A percentile compares a stretch with the other conserved stretches of the same genome.
Conservation (phyloP, 2,113 vertebrate species). For the Parus major region DNA sequence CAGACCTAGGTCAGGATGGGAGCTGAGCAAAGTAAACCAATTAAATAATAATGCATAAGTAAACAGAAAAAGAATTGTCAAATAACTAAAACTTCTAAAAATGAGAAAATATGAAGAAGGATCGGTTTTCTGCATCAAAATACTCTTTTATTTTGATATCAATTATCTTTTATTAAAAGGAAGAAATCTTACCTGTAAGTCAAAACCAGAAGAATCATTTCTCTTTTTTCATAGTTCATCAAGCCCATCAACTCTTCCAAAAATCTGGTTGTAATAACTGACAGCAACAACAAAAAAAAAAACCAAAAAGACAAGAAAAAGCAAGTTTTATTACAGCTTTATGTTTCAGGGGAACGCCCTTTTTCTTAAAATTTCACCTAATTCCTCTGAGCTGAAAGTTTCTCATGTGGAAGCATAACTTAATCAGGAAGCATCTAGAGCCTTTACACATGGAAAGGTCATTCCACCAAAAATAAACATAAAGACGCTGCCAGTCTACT, state of each 20-base stretch:
- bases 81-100: background rate
- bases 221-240: background rate
- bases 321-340: background rate
- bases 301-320: background rate
- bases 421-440: constrained; percentile 13
- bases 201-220: background rate
- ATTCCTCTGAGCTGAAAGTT: constrained; percentile 4
- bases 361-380: background rate
- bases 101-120: background rate
- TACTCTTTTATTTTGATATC: background rate
- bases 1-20: background rate
- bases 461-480: constrained; percentile 64
- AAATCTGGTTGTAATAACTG: background rate
- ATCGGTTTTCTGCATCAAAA: background rate
- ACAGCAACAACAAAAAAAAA: background rate
- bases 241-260: background rate
- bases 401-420: constrained; percentile 9
- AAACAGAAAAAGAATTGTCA: background rate
- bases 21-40: background rate
- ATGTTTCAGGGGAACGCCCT: background rate
- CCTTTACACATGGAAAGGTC: constrained; percentile 49
- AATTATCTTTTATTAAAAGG: background rate
- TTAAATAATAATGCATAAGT: background rate
- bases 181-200: background rate
- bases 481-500: constrained; percentile 37